These are phyloP conservation scores for Cottoperca gobio DNA, from an alignment of 2,797 vertebrate genomes.

Conservation along the genomic window DNA sequence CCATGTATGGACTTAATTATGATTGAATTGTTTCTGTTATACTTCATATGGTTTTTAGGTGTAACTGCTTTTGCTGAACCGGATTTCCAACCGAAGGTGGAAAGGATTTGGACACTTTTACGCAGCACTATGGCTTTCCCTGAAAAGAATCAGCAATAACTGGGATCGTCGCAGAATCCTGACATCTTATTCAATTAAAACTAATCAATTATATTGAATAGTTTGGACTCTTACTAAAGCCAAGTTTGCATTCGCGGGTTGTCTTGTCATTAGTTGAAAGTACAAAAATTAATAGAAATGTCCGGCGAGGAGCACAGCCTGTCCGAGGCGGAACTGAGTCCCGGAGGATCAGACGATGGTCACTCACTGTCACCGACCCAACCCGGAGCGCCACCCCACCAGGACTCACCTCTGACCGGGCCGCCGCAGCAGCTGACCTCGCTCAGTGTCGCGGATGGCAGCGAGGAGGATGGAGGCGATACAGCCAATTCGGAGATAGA, in stretches of 20 bases:
- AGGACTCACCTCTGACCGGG: constrained; percentile 79
- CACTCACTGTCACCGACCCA: constrained; percentile 92
- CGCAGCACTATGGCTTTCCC: constrained; percentile 69
- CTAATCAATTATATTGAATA: constrained; percentile 1
- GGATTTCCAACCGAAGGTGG: constrained; percentile 46
- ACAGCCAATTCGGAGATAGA: constrained; percentile 88
- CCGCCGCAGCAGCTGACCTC: constrained; percentile 74
- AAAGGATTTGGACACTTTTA: constrained; percentile 65
- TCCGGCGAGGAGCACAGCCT: constrained; percentile 95
- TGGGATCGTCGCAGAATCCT: constrained; percentile 24
- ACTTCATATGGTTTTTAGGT: constrained; percentile 53
- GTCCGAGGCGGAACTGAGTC: constrained; percentile 97
- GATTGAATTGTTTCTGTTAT: neutral
- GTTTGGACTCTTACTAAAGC: constrained; percentile 12
- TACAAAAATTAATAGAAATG: constrained; percentile 67
- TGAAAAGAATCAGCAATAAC: constrained; percentile 57
- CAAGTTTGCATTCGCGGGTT: neutral
- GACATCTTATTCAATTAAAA: constrained; percentile 21
- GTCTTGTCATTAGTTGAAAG: constrained; percentile 14
- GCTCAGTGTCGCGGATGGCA: constrained; percentile 76
- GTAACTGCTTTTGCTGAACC: constrained; percentile 43
- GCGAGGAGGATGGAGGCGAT: constrained; percentile 66
- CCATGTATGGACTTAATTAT: neutral
- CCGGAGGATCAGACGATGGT: constrained; percentile 94
- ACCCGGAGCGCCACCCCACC: constrained; percentile 71